Conservation (phyloP, 2,888 invertebrate species). For the Hypena proboscidalis region DNA sequence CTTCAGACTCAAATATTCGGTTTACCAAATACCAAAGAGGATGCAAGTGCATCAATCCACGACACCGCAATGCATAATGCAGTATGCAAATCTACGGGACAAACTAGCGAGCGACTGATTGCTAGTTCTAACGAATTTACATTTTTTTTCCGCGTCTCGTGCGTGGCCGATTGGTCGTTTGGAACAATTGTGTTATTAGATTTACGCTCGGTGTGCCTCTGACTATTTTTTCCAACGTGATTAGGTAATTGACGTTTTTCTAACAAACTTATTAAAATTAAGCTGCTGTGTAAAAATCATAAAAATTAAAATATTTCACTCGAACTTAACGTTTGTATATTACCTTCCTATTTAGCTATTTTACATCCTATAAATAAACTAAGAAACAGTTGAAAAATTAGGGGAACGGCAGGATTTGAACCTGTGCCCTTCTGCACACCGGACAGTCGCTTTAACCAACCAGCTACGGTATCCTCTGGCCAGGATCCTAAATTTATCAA, state of each 20-base stretch:
- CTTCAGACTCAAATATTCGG: neutral
- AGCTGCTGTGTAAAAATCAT: too few relatives aligned
- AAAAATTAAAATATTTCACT: too few relatives aligned
- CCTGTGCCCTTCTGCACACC: too few relatives aligned
- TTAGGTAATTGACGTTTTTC: neutral
- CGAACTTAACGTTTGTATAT: too few relatives aligned
- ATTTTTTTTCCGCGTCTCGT: slow-evolving; percentile 37
- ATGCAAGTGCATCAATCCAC: slow-evolving; percentile 41
- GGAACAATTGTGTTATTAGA: slow-evolving; percentile 38
- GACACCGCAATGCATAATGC: slow-evolving; percentile 46
- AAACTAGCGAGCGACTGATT: slow-evolving; percentile 48
- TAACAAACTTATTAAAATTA: too few relatives aligned
- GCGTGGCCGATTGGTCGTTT: slow-evolving; percentile 37
- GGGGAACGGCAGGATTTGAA: too few relatives aligned
- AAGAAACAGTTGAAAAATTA: too few relatives aligned
- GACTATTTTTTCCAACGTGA: neutral
- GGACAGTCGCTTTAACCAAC: too few relatives aligned
- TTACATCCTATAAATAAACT: too few relatives aligned
- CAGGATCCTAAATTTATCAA: too few relatives aligned
- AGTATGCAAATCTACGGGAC: slow-evolving; percentile 44
- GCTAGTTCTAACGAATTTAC: slow-evolving; percentile 48
- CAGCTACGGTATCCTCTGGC: too few relatives aligned
- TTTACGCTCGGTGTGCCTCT: slow-evolving; percentile 27
- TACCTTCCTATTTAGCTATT: too few relatives aligned
- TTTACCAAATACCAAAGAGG: slow-evolving; percentile 19